Base-by-base conservation (phyloP, 2,888 invertebrate genomes). In the Pogonocherus hispidulus region DNA sequence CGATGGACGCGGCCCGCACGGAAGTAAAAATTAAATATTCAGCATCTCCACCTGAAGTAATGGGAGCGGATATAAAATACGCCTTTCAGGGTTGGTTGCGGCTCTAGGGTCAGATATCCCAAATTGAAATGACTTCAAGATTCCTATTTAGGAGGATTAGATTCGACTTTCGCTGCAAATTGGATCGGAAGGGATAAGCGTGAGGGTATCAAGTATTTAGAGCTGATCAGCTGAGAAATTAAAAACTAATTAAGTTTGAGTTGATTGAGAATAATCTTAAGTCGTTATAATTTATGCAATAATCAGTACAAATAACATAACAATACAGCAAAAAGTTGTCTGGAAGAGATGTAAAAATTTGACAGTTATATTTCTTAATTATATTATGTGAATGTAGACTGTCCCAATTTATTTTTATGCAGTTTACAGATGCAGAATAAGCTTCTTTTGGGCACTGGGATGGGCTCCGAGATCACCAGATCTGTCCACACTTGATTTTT, bases 11-110 rank as follows among this genome's bases (percentile, higher is more conserved):
- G 72, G 73, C 71, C 68, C 63, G 70, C 75, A 63, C 66, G 75
- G 72, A 74, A 78, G 74, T 79, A 79, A 74, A 79, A 79, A 79
- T 79, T 77, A 79, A 79, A 79, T 73, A 79, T 79, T 79, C 76
- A 79, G 70, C 52, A 77, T 70, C 73, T 70, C 72, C 18, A 22
- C 49, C 59, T 27, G 51, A 20, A 22, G 62, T 37, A 62, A 62
- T 47, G 59, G 59, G 32, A 49, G 23, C 47, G 51, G 35, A 51
- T 62, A 51, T 51, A 51, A 62, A 62, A 62, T 62, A 35, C 22
- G 62, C 22, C 62, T 35, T 46, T 49, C 62, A 51, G 14, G 51
- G 60, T 20, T 60, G 14, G 49, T 51, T 49, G 46, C 35, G 16
- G 23, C 16, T 49, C 16, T 14, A 20, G 3, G 62, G 51, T 37